Evolutionary conservation across 2,113 vertebrate genomes (phyloP).

Genomic region (Cryptoleucopteryx plumbea): DNA sequence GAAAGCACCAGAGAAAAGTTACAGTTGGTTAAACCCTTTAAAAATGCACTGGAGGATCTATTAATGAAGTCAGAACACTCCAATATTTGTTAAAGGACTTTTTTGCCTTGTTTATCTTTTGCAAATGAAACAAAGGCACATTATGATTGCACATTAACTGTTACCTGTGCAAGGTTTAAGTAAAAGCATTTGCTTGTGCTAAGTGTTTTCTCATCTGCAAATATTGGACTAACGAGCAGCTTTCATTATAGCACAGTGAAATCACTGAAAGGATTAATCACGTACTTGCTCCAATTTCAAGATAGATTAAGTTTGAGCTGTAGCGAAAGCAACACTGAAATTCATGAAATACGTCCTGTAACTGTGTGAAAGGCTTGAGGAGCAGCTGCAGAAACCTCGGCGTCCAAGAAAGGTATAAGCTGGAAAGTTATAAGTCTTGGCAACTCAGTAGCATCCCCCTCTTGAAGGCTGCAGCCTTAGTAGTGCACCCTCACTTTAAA

Average conservation of each 20-base stretch:
- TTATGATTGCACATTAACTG: not conserved
- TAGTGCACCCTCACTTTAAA: not conserved
- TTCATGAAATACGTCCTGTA: not conserved
- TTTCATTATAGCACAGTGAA: not conserved
- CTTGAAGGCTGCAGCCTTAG: not conserved
- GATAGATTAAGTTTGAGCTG: not conserved
- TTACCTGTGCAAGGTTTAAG: not conserved
- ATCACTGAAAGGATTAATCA: not conserved
- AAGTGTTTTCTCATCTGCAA: not conserved
- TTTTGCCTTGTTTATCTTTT: not conserved
- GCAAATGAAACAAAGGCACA: not conserved
- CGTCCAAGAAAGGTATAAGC: not conserved
- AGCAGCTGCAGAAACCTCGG: not conserved
- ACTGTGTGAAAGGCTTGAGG: not conserved
- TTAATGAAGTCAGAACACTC: not conserved
- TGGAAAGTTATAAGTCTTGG: not conserved
- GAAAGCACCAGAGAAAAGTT: not conserved
- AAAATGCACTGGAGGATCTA: not conserved
- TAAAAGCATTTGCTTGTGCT: not conserved
- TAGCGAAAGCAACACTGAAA: not conserved
- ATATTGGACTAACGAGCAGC: not conserved
- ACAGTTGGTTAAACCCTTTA: not conserved
- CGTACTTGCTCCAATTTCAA: not conserved
- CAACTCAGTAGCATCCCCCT: not conserved
- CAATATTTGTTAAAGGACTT: not conserved